phyloP scores from a whole-genome alignment of 1,140 invertebrate genomes.

The Drosophila melanica region DNA sequence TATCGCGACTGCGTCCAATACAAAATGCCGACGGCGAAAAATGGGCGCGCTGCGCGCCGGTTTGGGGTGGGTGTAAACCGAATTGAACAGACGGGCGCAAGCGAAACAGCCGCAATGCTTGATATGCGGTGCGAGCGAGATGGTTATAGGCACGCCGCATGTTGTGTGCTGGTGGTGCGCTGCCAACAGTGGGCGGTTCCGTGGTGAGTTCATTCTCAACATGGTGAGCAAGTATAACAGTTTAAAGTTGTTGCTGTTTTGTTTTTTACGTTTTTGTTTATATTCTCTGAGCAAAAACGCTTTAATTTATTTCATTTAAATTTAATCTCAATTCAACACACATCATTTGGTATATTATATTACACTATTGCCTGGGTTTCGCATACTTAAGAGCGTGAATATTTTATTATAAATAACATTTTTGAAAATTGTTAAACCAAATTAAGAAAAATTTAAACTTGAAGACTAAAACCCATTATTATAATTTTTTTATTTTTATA shows the following conservation, averaged over 20 bases:
- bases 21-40: constrained; percentile 77
- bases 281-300: too few species aligned
- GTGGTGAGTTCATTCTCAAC: constrained; percentile 39
- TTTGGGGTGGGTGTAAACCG: constrained; percentile 47
- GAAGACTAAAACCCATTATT: too few species aligned
- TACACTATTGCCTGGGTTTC: too few species aligned
- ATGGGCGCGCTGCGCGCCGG: constrained; percentile 51
- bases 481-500: too few species aligned
- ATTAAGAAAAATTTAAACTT: too few species aligned
- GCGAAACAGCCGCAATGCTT: constrained; percentile 3
- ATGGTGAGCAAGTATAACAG: constrained; percentile 43
- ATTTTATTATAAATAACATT: too few species aligned
- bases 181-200: constrained; percentile 22
- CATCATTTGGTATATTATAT: too few species aligned
- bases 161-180: constrained; percentile 31
- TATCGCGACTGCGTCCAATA: constrained; percentile 45
- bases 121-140: constrained; percentile 31
- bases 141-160: constrained; percentile 3
- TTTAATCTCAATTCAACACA: too few species aligned
- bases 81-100: constrained; percentile 3
- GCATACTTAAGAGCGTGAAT: too few species aligned
- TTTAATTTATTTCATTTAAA: too few species aligned
- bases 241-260: constrained; percentile 1
- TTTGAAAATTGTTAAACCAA: too few species aligned
- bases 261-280: too few species aligned